Evolutionary conservation across 2,797 vertebrate species (phyloP).

Genomic region (Bovichtus variegatus): DNA sequence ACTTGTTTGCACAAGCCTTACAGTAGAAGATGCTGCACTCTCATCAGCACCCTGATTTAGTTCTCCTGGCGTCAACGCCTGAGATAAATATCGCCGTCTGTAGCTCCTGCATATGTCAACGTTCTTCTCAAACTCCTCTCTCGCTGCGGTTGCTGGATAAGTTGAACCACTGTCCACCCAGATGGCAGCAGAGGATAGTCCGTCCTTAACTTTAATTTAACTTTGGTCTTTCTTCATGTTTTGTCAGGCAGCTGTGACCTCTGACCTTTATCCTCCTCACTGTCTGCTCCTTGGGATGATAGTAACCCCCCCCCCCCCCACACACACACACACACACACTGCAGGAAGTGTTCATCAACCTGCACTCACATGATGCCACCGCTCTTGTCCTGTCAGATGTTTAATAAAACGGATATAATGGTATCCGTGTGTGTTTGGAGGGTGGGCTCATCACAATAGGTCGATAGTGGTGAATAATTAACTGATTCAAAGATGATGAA

Average conservation of each 20-base stretch:
- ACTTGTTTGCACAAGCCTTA: too few relatives aligned
- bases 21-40: too few relatives aligned
- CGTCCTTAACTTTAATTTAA: background rate
- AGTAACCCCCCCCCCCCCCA: too few relatives aligned
- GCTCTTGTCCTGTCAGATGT: background rate
- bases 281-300: background rate
- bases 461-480: conserved; percentile 23
- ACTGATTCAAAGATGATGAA: conserved; percentile 26
- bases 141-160: conserved; percentile 24
- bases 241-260: background rate
- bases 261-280: background rate
- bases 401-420: conserved; percentile 42
- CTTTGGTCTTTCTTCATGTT: background rate
- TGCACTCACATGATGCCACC: conserved; percentile 14
- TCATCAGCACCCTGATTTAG: too few relatives aligned
- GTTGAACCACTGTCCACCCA: background rate
- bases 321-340: too few relatives aligned
- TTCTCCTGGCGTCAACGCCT: too few relatives aligned
- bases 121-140: background rate
- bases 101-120: too few relatives aligned
- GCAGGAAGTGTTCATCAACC: background rate
- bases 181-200: background rate
- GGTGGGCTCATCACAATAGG: background rate
- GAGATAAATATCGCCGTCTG: too few relatives aligned
- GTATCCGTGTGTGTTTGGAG: conserved; percentile 3